Conservation (phyloP, 2,888 invertebrate genomes). For the Desoria tigrina region DNA sequence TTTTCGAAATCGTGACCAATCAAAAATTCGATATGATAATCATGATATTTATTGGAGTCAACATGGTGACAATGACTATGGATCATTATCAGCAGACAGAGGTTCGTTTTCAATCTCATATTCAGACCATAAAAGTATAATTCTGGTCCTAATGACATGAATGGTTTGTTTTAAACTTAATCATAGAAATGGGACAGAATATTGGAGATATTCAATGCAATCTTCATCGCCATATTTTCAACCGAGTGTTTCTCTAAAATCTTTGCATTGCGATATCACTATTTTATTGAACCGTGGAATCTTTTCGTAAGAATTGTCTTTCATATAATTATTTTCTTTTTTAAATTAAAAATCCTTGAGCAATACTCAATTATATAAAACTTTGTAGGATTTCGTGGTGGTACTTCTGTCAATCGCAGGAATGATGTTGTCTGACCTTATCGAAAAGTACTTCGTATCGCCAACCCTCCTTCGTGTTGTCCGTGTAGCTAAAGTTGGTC, state of each 20-base stretch:
- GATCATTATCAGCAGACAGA: conserved; percentile 91
- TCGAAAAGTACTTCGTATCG: conserved; percentile 96
- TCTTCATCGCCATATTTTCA: conserved; percentile 98
- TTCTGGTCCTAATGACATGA: neutral
- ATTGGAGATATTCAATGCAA: conserved; percentile 89
- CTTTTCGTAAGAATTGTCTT: conserved; percentile 68
- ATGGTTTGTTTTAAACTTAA: conserved; percentile 1
- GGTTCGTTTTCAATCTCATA: conserved; percentile 23
- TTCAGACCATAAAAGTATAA: neutral
- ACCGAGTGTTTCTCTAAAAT: conserved; percentile 97
- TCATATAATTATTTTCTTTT: neutral
- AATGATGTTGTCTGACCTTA: conserved; percentile 92
- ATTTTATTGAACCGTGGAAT: conserved; percentile 98
- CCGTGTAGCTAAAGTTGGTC: conserved; percentile 95
- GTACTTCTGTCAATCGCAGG: conserved; percentile 63
- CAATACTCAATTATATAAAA: neutral
- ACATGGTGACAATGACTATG: conserved; percentile 86
- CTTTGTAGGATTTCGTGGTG: conserved; percentile 18
- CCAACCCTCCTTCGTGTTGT: conserved; percentile 97
- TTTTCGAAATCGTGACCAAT: conserved; percentile 96
- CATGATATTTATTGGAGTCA: conserved; percentile 94
- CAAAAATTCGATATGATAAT: conserved; percentile 99
- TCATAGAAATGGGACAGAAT: conserved; percentile 61
- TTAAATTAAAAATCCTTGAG: neutral
- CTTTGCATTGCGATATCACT: conserved; percentile 95